phyloP scores from a whole-genome alignment of 2,888 invertebrate genomes.

The Andrena haemorrhoa region DNA sequence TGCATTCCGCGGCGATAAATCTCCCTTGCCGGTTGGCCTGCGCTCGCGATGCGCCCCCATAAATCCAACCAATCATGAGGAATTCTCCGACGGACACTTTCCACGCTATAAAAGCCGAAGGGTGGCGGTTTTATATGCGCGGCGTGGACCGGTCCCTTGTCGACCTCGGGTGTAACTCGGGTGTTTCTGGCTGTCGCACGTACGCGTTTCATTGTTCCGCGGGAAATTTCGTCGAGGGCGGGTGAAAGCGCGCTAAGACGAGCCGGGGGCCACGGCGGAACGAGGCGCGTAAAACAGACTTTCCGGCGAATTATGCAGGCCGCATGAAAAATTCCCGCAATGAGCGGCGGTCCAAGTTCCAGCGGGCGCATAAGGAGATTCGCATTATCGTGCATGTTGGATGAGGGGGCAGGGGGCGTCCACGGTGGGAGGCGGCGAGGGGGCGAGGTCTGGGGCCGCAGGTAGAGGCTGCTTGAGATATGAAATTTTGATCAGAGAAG shows the following conservation, averaged over 20 bases:
- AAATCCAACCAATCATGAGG: constrained; percentile 47
- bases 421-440: constrained; percentile 7
- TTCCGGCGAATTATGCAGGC: constrained; percentile 72
- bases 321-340: constrained; percentile 75
- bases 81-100: constrained; percentile 21
- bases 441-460: not conserved
- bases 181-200: not conserved
- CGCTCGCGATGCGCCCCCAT: constrained; percentile 22
- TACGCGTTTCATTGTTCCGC: constrained; percentile 35
- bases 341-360: constrained; percentile 58
- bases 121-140: constrained; percentile 4
- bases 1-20: constrained; percentile 29
- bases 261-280: not conserved
- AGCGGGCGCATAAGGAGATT: constrained; percentile 76
- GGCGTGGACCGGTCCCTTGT: not conserved
- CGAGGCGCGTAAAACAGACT: constrained; percentile 60
- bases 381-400: constrained; percentile 77
- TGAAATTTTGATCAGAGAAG: constrained; percentile 77
- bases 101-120: constrained; percentile 19
- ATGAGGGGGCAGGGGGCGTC: constrained; percentile 61
- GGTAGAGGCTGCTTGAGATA: constrained; percentile 55
- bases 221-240: not conserved
- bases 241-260: constrained; percentile 4
- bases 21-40: constrained; percentile 10
- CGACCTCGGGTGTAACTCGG: not conserved